Conservation (phyloP, 1,140 invertebrate genomes). For the Tetramorium alpestre region DNA sequence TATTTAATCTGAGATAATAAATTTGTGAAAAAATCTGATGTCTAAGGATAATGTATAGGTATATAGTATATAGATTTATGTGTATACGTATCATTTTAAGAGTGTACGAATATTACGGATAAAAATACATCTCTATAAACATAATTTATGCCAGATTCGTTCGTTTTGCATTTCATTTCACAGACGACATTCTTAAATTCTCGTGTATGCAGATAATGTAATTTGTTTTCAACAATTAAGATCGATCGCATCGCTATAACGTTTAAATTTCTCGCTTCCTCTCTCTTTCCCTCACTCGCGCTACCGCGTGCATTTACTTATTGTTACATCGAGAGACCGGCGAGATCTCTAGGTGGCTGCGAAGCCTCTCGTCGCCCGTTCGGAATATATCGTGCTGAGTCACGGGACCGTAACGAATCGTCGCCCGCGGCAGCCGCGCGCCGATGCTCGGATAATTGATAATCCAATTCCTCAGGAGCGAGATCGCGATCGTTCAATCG, state of each 20-base stretch:
- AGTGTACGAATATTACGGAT: no score
- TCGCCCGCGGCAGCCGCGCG: neutral
- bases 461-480: constrained; percentile 60
- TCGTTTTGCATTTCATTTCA: no score
- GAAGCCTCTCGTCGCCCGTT: neutral
- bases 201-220: no score
- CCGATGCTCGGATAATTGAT: constrained; percentile 51
- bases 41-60: no score
- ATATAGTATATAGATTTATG: no score
- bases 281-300: neutral
- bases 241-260: neutral
- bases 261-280: neutral
- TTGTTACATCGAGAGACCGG: neutral
- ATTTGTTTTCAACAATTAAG: neutral
- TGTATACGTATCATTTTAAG: no score
- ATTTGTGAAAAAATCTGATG: no score
- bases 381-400: constrained; percentile 48
- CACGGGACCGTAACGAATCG: constrained; percentile 56
- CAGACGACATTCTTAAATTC: no score
- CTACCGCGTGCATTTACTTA: constrained; percentile 10
- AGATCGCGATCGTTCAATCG: constrained; percentile 42
- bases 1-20: no score
- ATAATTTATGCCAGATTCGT: no score
- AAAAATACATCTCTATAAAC: no score
- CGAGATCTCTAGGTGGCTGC: neutral